Evolutionary conservation across 2,888 invertebrate species (phyloP).

Genomic region (Peribatodes rhomboidaria): DNA sequence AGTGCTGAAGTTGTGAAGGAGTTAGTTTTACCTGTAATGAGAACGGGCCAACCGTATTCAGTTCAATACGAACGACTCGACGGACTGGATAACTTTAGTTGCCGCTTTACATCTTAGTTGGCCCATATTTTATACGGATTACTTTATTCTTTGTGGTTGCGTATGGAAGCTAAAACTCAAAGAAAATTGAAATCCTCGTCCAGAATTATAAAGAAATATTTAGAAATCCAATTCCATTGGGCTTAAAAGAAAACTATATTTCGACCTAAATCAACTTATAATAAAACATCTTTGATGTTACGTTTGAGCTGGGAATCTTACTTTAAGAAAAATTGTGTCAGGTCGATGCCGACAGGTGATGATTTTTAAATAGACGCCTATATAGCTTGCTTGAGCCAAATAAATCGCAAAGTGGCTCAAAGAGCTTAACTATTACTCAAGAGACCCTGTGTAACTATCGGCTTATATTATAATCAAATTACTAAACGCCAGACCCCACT

Average conservation of each 20-base stretch:
- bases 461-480: constrained; percentile 27
- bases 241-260: background rate
- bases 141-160: constrained; percentile 39
- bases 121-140: constrained; percentile 49
- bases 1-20: constrained; percentile 42
- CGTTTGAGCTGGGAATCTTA: background rate
- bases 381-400: too few species aligned
- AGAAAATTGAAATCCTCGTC: constrained; percentile 7
- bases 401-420: background rate
- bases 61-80: constrained; percentile 48
- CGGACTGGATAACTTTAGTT: constrained; percentile 56
- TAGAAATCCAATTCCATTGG: background rate
- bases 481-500: constrained; percentile 26
- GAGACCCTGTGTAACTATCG: constrained; percentile 17
- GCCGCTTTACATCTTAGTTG: constrained; percentile 55
- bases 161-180: background rate
- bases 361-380: too few species aligned
- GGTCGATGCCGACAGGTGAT: background rate
- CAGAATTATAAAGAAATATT: background rate
- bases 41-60: constrained; percentile 46
- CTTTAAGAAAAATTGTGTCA: background rate
- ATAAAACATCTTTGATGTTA: background rate
- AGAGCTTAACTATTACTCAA: constrained; percentile 20
- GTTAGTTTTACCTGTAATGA: constrained; percentile 52
- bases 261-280: background rate